phyloP scores from a whole-genome alignment of 1,140 invertebrate species.

The Heliconius himera region DNA sequence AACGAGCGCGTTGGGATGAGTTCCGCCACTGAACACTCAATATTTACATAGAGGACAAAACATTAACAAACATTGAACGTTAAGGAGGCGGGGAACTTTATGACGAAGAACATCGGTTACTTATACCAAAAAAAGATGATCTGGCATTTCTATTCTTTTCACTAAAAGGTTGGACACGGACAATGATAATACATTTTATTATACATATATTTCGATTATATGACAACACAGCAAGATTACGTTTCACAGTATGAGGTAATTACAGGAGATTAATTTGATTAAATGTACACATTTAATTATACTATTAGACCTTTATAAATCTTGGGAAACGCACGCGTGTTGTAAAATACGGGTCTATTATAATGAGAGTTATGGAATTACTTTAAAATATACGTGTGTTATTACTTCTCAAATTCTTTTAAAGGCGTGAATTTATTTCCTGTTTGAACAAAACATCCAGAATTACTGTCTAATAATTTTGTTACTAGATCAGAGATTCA shows the following conservation, averaged over 20 bases:
- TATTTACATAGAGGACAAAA: too few relatives aligned
- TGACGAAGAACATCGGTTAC: too few relatives aligned
- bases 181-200: neutral
- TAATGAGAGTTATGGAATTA: neutral
- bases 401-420: neutral
- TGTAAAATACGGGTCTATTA: neutral
- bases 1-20: too few relatives aligned
- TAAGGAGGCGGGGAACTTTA: too few relatives aligned
- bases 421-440: neutral
- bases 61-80: too few relatives aligned
- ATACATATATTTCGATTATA: neutral
- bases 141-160: too few relatives aligned
- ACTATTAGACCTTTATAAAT: neutral
- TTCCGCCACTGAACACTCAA: too few relatives aligned
- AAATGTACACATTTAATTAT: conserved; percentile 5
- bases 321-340: neutral
- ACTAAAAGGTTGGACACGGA: too few relatives aligned
- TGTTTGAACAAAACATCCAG: neutral
- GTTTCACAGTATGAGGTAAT: neutral
- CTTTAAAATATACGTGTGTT: neutral
- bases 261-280: conserved; percentile 2
- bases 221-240: neutral
- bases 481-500: too few relatives aligned
- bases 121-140: too few relatives aligned
- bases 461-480: too few relatives aligned